phyloP scores from a whole-genome alignment of 1,140 invertebrate genomes.

The Lerema accius region DNA sequence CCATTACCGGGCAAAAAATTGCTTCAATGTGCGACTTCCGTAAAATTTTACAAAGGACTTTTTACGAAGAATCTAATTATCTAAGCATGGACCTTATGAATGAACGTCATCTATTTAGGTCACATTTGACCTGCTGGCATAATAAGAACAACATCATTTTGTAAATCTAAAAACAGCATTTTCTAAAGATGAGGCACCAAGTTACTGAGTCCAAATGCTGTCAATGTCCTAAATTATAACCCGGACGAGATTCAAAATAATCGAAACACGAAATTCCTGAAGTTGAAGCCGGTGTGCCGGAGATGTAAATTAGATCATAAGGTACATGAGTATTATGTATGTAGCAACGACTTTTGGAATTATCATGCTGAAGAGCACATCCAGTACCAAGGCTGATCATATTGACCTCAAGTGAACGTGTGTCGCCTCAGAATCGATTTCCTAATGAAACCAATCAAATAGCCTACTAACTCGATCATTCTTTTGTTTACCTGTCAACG shows the following conservation, averaged over 20 bases:
- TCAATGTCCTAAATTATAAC: no score
- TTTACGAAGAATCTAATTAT: neutral
- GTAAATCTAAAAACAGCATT: no score
- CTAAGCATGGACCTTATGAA: neutral
- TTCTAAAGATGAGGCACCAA: no score
- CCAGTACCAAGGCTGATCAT: slow-evolving; percentile 8
- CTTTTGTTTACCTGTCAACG: no score
- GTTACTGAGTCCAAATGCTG: no score
- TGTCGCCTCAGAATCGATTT: slow-evolving; percentile 34
- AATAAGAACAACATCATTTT: no score
- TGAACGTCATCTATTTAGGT: neutral
- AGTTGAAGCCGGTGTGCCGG: no score
- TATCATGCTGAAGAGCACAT: slow-evolving; percentile 8
- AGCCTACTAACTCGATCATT: no score
- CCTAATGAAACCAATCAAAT: neutral
- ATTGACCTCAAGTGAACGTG: slow-evolving; percentile 21
- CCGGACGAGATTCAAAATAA: no score
- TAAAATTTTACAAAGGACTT: neutral
- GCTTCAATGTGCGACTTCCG: slow-evolving; percentile 15
- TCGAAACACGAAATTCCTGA: no score
- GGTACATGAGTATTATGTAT: no score
- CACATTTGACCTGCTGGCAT: no score
- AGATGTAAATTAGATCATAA: slow-evolving; percentile 4
- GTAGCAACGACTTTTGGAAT: slow-evolving; percentile 1
- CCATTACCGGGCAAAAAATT: slow-evolving; percentile 6